Conservation (phyloP, 2,797 vertebrate genomes). For the Dromococcyx pavoninus region DNA sequence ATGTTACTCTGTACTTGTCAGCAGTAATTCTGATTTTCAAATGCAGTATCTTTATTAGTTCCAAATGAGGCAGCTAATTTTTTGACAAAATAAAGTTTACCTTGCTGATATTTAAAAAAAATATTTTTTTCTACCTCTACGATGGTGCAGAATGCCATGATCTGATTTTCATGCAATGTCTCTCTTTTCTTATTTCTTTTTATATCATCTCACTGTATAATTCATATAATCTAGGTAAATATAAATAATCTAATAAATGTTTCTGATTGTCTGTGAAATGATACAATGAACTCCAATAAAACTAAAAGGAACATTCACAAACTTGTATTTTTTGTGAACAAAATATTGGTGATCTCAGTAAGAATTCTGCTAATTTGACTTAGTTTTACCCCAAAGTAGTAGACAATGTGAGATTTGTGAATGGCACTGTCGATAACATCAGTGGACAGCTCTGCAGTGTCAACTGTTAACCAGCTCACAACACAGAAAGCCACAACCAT, state of each 20-base stretch:
- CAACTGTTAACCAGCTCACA: not conserved
- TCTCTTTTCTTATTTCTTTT: not conserved
- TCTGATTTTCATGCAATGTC: not conserved
- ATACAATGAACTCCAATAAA: not conserved
- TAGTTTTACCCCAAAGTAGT: not conserved
- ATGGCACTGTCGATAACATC: not conserved
- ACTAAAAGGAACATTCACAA: not conserved
- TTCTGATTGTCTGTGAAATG: not conserved
- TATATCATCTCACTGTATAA: not conserved
- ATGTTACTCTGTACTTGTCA: not conserved
- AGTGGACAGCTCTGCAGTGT: not conserved
- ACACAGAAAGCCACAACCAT: not conserved
- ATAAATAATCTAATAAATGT: not conserved
- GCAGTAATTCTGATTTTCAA: not conserved
- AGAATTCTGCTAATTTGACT: not conserved
- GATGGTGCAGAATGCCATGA: not conserved
- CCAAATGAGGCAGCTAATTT: not conserved
- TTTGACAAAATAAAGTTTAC: not conserved
- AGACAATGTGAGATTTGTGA: not conserved
- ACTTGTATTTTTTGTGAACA: not conserved
- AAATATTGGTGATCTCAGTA: not conserved
- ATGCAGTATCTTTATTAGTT: not conserved
- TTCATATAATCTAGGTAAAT: not conserved
- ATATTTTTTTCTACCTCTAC: not conserved
- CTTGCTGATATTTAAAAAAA: not conserved